Evolutionary conservation across 2,113 vertebrate species (phyloP), one percentile per base, ranked within the genome.

Genomic region (Hypocryptadius cinnamomeus): DNA sequence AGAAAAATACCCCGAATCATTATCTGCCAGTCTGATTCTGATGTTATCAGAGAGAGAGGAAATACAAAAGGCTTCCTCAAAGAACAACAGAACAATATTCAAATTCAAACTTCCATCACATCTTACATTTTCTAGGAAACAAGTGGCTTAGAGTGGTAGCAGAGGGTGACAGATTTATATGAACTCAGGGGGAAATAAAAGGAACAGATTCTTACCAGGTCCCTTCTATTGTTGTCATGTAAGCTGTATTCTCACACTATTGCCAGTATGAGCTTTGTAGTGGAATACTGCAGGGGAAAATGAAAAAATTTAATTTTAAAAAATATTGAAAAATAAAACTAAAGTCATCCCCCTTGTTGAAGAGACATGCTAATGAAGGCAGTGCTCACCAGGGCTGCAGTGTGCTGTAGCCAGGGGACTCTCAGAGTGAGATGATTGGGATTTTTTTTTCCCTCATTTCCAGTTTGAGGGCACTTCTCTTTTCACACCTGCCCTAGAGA

Each of bases 91-190:
- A 88, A 51, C 64, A 56, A 33, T 22, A 82, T 18, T 50, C 44
- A 91, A 89, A 85, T 11, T n/a, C 27, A 56, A 81, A 65, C 80
- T 89, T 89, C 31, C 37, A 24, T 63, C 89, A 71, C 87, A 87
- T 90, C 79, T 76, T 63, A 79, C 72, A 68, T 92, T 92, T 86
- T 95, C 73, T 77, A 73, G 70, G 80, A 93, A 93, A 68, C 33
- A 72, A 91, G 44, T 56, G 44, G 33, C 69, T 93, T 60, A 64
- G 70, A 54, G 48, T 27, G 35, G 84, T 31, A 89, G 56, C 35
- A 68, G 76, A 78, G 44, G 17, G 28, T 89, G 89, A 51, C 33
- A 81, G 56, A 39, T 68, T 66, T 33, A 11, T 45, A 28, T 11
- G 39, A 90, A 68, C 39, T 24, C 21, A 4, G 15, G 11, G 30